phyloP scores from a whole-genome alignment of 2,113 vertebrate species.

The Sialia sialis region DNA sequence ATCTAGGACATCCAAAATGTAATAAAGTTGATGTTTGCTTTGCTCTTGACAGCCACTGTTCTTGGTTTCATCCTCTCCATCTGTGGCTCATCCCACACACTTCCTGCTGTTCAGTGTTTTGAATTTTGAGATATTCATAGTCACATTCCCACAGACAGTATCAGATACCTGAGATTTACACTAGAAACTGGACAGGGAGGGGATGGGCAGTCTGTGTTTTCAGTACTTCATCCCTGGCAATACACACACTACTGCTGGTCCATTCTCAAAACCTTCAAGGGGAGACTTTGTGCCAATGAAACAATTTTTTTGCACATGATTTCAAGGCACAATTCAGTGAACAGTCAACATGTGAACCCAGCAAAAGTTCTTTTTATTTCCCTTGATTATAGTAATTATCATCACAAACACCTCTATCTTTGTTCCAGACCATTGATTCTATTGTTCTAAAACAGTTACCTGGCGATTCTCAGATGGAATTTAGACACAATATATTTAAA shows the following conservation, averaged over 20 bases:
- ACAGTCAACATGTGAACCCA: not conserved
- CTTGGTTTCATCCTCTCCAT: not conserved
- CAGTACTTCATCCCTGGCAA: not conserved
- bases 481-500: not conserved
- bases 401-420: not conserved
- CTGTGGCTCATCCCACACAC: not conserved
- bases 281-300: not conserved
- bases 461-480: not conserved
- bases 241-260: not conserved
- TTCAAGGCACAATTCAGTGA: not conserved
- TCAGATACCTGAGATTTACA: not conserved
- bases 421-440: not conserved
- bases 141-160: not conserved
- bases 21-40: not conserved
- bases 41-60: not conserved
- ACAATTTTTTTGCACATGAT: not conserved
- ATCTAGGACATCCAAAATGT: not conserved
- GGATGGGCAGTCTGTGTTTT: not conserved
- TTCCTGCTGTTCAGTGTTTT: not conserved
- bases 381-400: not conserved
- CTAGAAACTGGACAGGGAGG: fast-evolving
- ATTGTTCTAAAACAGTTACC: not conserved
- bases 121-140: not conserved
- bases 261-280: not conserved
- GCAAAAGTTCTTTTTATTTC: not conserved